Percentiles rank a stretch among this genome's conserved stretches.
Evolutionary conservation across 2,888 invertebrate species (phyloP).

Genomic region (Trachelus stipa): DNA sequence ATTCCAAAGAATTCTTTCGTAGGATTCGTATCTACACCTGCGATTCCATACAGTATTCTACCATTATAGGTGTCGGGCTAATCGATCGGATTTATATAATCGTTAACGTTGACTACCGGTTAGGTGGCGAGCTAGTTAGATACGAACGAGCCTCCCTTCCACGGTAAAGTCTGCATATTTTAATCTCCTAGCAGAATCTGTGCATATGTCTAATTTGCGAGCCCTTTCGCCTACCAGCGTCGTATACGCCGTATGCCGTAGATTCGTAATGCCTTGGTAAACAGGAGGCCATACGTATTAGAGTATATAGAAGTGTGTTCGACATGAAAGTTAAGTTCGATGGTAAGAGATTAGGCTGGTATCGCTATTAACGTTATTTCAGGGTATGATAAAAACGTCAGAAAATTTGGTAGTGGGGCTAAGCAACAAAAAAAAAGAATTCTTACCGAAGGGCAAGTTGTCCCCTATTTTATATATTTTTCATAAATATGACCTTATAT

Average conservation of each 20-base stretch:
- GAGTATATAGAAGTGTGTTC: not conserved
- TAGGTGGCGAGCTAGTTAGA: not conserved
- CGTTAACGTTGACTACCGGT: not conserved
- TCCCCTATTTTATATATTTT: conserved; percentile 25
- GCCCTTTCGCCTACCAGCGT: not conserved
- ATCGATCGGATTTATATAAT: not conserved
- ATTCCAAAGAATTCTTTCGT: not conserved
- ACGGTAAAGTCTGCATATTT: not conserved
- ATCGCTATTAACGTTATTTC: conserved; percentile 45
- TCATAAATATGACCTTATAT: conserved; percentile 57
- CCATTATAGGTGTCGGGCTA: not conserved
- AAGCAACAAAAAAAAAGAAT: not conserved
- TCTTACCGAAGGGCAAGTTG: not conserved
- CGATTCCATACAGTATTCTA: not conserved
- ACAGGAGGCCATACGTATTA: no score
- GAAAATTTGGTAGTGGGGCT: not conserved
- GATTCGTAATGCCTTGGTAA: not conserved
- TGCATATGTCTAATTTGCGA: not conserved
- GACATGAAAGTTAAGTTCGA: not conserved
- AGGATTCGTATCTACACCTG: not conserved
- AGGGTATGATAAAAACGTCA: not conserved
- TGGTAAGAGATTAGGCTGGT: not conserved
- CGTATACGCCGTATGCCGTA: not conserved
- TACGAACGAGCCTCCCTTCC: not conserved
- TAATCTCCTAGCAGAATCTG: not conserved